Base-by-base conservation (phyloP, 2,888 invertebrate genomes). In the Formica aserva region DNA sequence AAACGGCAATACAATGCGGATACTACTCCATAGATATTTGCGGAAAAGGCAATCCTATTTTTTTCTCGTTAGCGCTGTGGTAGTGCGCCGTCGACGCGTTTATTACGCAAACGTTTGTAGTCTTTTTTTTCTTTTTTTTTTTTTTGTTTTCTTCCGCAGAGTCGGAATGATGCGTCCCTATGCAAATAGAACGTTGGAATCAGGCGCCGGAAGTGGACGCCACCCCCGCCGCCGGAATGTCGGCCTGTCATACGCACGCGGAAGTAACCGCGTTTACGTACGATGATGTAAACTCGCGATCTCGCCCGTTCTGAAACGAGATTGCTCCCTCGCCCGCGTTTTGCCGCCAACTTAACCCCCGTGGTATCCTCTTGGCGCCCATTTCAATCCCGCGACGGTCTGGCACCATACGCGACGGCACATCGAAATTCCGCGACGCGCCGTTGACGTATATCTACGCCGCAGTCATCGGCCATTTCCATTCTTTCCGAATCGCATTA, bases 131-230 rank as follows among this genome's bases (percentile, higher is more conserved):
- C 26, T n/a, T 13, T 26, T 3, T 57, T 62, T 76, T 69, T 45
- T 81, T 72, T 29, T 55, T 3, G 41, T 67, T 52, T 78, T 26
- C 38, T n/a, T 63, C 26, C 38, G 29, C 32, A 66, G 32, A 72
- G 67, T 55, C 63, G 41, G 32, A 52, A 52, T 35, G 87, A 83
- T 57, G 83, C 81, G 41, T 63, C 66, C 82, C 88, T 77, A 87
- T 91, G 90, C 87, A 89, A 90, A 89, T 86, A 89, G 88, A 75
- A 86, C 82, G 90, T 85, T 86, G 89, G 86, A 85, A 85, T 91
- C 90, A 90, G 84, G 67, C 80, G 74, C 65, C 88, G 88, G 86
- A 91, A 88, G 86, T 86, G 85, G 87, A 87, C 76, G 88, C 75
- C 69, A 82, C 71, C 1, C 35, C 35, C 69, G 67, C 57, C 66